These are phyloP conservation scores for Galemys pyrenaicus DNA, from an alignment of 2,113 vertebrate genomes.

Conservation along the genomic window DNA sequence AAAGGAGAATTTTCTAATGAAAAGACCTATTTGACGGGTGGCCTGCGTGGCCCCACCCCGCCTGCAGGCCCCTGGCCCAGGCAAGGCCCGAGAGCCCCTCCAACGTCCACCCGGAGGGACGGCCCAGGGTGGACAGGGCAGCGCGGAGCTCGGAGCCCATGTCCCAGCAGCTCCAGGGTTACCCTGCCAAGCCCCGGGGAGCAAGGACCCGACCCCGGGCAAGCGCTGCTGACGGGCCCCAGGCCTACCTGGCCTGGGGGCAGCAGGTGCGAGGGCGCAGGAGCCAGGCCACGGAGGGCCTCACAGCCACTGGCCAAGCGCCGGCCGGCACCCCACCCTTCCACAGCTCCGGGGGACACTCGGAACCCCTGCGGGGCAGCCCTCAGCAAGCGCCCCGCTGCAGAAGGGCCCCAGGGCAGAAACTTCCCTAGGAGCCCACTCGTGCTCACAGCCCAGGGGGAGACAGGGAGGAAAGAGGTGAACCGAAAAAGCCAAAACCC, in stretches of 20 bases:
- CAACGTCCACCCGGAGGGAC: not conserved
- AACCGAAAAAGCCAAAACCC: not conserved
- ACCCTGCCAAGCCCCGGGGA: not conserved
- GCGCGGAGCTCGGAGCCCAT: not conserved
- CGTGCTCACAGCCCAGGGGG: not conserved
- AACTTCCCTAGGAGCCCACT: not conserved
- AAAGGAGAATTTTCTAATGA: constrained; percentile 78
- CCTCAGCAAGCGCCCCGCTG: too few relatives aligned
- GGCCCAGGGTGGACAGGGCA: fast-evolving
- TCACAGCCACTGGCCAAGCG: not conserved
- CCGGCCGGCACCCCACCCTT: not conserved
- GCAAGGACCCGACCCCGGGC: not conserved
- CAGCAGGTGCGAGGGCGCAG: fast-evolving
- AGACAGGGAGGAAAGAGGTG: not conserved
- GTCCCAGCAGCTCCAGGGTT: not conserved
- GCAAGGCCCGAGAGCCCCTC: not conserved
- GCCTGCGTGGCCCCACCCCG: too few relatives aligned
- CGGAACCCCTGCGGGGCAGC: not conserved
- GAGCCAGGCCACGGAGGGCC: not conserved
- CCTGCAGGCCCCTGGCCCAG: not conserved
- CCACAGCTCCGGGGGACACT: not conserved
- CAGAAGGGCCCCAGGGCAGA: not conserved
- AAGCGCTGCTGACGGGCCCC: not conserved
- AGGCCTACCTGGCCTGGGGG: not conserved
- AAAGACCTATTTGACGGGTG: constrained; percentile 56